phyloP scores from a whole-genome alignment of 1,140 invertebrate genomes.

The Apis laboriosa region DNA sequence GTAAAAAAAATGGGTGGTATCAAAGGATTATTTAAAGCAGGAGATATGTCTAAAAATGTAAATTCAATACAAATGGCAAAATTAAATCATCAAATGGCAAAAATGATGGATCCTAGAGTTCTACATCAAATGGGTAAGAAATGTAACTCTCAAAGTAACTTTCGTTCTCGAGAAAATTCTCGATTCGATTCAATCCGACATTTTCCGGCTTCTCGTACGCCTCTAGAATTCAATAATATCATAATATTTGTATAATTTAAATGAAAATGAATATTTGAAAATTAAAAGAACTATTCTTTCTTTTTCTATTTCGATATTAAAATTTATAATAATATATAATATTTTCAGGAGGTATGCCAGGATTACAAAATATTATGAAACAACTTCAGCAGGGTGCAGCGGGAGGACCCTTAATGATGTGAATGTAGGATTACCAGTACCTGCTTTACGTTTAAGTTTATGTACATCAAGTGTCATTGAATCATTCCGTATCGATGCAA shows the following conservation, averaged over 20 bases:
- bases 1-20: constrained; percentile 99
- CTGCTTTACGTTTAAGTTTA: no score
- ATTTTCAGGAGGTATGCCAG: constrained; percentile 94
- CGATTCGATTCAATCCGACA: no score
- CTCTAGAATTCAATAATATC: no score
- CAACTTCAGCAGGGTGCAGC: constrained; percentile 96
- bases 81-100: constrained; percentile 99
- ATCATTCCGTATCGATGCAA: no score
- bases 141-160: not conserved
- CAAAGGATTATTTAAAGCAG: constrained; percentile 98
- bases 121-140: constrained; percentile 94
- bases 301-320: not conserved
- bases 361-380: constrained; percentile 98
- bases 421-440: no score
- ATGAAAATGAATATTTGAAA: not conserved
- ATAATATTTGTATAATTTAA: not conserved
- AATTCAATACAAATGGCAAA: constrained; percentile 99
- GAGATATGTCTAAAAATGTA: constrained; percentile 99
- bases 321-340: constrained; percentile 3
- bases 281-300: not conserved
- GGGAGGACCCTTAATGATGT: constrained; percentile 81
- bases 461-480: no score
- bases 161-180: no score
- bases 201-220: no score
- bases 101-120: constrained; percentile 99